phyloP scores from a whole-genome alignment of 2,113 vertebrate species.

The Psephotus haematonotus region DNA sequence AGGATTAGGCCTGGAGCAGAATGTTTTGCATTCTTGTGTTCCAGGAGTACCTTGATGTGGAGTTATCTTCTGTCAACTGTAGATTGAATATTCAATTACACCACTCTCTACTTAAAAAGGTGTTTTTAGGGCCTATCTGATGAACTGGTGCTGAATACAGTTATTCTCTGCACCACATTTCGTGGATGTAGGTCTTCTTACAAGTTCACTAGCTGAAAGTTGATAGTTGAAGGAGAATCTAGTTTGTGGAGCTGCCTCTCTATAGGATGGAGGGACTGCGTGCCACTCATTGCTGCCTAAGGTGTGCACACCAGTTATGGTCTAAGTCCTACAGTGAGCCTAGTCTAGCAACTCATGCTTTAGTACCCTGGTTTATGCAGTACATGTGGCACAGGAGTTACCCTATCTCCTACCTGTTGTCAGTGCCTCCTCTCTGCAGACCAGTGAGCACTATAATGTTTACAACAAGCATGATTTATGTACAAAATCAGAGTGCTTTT shows the following conservation, averaged over 20 bases:
- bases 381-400: neutral
- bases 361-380: neutral
- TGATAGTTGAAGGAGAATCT: neutral
- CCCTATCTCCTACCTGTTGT: neutral
- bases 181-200: neutral
- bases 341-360: neutral
- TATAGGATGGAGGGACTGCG: neutral
- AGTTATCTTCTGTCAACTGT: conserved; percentile 40
- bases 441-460: neutral
- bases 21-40: conserved; percentile 50
- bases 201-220: neutral
- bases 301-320: neutral
- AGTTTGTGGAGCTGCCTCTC: neutral
- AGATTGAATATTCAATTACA: conserved; percentile 39
- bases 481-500: neutral
- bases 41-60: conserved; percentile 37
- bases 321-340: neutral
- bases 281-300: neutral
- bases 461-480: neutral
- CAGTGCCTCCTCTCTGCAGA: neutral
- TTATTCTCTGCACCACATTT: neutral
- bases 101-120: neutral
- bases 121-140: conserved; percentile 27
- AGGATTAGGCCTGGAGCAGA: conserved; percentile 30
- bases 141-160: neutral